Conservation (phyloP, 2,888 invertebrate genomes). For the Epinotia demarniana region DNA sequence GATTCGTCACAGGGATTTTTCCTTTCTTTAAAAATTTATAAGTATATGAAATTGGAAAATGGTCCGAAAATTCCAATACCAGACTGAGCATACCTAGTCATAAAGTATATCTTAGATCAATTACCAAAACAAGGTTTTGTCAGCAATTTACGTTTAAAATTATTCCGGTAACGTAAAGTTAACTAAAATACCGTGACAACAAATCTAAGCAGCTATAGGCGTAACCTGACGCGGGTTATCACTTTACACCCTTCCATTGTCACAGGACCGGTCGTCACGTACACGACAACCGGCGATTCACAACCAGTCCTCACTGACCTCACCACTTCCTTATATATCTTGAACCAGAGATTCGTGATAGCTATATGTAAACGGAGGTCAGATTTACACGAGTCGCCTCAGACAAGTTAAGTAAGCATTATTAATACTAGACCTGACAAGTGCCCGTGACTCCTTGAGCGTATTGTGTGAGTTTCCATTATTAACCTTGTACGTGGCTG, state of each 20-base stretch:
- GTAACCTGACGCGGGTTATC: constrained; percentile 2
- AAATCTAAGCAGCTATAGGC: constrained; percentile 1
- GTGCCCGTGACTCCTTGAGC: constrained; percentile 12
- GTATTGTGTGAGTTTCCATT: constrained; percentile 6
- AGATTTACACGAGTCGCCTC: neutral
- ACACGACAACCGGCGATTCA: neutral
- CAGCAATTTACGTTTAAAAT: neutral
- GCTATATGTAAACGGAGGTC: neutral
- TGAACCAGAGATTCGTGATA: neutral
- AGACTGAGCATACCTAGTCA: neutral
- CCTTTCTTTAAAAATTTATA: too few relatives aligned
- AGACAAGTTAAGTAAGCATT: neutral
- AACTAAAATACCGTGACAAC: neutral
- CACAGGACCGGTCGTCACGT: constrained; percentile 13
- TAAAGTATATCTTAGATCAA: neutral
- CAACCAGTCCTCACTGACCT: neutral
- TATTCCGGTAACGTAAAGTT: neutral
- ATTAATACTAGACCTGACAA: neutral
- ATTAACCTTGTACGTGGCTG: neutral
- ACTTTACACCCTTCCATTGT: constrained; percentile 13
- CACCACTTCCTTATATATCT: neutral
- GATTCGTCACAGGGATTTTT: too few relatives aligned
- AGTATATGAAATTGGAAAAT: neutral
- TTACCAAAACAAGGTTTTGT: neutral
- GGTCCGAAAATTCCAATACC: neutral